Conservation (phyloP, 2,113 vertebrate species). For the Calyptomena viridis region DNA sequence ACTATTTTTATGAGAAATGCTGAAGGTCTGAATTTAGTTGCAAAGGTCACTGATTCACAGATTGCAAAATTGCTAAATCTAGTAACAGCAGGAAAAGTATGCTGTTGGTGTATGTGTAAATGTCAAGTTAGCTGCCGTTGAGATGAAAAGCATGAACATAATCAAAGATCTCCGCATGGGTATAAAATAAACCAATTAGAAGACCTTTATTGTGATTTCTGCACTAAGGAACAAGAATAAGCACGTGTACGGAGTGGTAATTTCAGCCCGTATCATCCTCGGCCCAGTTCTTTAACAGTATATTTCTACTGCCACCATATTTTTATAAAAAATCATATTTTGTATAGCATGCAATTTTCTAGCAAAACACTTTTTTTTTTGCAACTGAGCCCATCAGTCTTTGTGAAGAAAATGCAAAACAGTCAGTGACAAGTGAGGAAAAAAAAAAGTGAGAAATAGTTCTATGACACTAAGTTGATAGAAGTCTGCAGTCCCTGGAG, state of each 20-base stretch:
- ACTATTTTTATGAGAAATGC: slow-evolving; percentile 39
- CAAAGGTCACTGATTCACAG: slow-evolving; percentile 36
- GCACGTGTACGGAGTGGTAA: background rate
- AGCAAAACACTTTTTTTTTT: background rate
- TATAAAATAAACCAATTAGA: slow-evolving; percentile 51
- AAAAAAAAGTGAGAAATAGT: background rate
- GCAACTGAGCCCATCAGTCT: background rate
- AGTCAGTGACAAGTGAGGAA: background rate
- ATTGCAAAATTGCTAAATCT: slow-evolving; percentile 20
- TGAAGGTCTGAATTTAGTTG: slow-evolving; percentile 34
- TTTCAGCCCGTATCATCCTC: background rate
- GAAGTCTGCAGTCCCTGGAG: background rate
- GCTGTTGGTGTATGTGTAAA: slow-evolving; percentile 51
- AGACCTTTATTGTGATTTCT: slow-evolving; percentile 4
- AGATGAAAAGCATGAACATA: slow-evolving; percentile 13
- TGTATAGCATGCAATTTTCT: background rate
- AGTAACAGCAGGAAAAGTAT: slow-evolving; percentile 23
- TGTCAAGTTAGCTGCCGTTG: slow-evolving; percentile 41
- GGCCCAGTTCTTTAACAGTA: background rate
- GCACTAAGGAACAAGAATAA: background rate
- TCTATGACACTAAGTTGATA: background rate
- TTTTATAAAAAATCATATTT: background rate
- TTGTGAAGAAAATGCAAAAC: background rate
- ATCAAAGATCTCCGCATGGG: background rate
- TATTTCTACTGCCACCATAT: background rate